phyloP scores from a whole-genome alignment of 92 coral and sea anemone genomes.

The Parazoanthus swiftii region DNA sequence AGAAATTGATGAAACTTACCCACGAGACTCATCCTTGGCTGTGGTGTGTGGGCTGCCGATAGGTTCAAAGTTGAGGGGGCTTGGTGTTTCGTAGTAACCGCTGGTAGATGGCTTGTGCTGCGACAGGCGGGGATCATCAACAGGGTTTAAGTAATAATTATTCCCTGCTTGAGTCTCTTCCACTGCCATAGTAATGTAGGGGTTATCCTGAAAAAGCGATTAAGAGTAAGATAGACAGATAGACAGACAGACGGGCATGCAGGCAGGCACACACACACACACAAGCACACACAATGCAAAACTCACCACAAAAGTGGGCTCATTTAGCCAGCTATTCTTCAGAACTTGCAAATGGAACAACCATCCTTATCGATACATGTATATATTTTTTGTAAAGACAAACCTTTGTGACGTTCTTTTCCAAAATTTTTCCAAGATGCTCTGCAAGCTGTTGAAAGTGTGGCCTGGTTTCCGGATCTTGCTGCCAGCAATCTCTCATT shows the following conservation, averaged over 20 bases:
- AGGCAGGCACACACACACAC: not conserved
- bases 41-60: not conserved
- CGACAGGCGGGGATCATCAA: slow-evolving; percentile 29
- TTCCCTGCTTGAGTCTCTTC: slow-evolving; percentile 61
- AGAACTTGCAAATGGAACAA: too few species aligned
- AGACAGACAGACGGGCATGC: not conserved
- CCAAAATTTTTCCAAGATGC: slow-evolving; percentile 71
- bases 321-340: too few species aligned
- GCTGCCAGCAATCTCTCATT: slow-evolving; percentile 89
- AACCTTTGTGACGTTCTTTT: slow-evolving; percentile 76
- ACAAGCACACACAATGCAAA: not conserved
- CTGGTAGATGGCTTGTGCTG: slow-evolving; percentile 25
- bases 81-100: slow-evolving; percentile 33
- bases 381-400: too few species aligned
- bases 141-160: slow-evolving; percentile 78
- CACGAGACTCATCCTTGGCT: not conserved
- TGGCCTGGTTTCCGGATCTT: slow-evolving; percentile 68
- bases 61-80: slow-evolving; percentile 37
- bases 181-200: slow-evolving; percentile 64
- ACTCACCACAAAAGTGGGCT: too few species aligned
- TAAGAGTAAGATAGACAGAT: not conserved
- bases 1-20: not conserved
- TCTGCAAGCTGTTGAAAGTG: slow-evolving; percentile 59
- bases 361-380: too few species aligned
- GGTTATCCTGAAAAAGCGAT: slow-evolving; percentile 66